Evolutionary conservation across 1,140 invertebrate species (phyloP).

Genomic region (Copidosoma floridanum): DNA sequence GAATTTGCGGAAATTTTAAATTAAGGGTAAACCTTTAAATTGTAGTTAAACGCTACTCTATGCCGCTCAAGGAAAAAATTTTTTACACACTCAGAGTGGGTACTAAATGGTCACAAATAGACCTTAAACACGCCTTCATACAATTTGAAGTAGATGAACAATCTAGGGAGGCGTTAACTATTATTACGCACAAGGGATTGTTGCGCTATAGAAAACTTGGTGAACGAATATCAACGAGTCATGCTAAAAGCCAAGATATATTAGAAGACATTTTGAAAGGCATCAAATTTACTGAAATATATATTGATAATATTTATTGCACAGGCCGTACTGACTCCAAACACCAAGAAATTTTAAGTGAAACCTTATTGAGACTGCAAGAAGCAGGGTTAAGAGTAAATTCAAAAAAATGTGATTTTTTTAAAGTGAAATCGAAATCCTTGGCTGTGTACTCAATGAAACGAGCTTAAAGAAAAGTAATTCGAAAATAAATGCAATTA

Average conservation of each 20-base stretch:
- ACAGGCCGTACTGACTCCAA: slow-evolving; percentile 27
- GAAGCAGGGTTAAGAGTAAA: neutral
- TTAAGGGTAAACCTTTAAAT: slow-evolving; percentile 47
- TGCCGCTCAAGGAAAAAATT: slow-evolving; percentile 42
- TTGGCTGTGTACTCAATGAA: slow-evolving; percentile 37
- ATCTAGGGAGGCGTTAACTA: slow-evolving; percentile 38
- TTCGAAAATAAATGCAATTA: slow-evolving; percentile 36
- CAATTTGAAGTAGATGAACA: slow-evolving; percentile 42
- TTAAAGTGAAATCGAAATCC: slow-evolving; percentile 34
- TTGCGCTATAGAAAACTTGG: slow-evolving; percentile 40
- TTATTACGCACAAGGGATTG: slow-evolving; percentile 47
- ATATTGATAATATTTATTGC: slow-evolving; percentile 40
- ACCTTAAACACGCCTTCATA: slow-evolving; percentile 46
- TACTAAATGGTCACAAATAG: slow-evolving; percentile 42
- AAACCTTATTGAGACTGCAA: slow-evolving; percentile 3
- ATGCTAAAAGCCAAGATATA: neutral
- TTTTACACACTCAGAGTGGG: slow-evolving; percentile 34
- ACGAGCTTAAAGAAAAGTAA: slow-evolving; percentile 32
- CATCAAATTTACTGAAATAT: too few species aligned
- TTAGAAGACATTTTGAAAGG: too few species aligned
- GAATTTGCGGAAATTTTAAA: slow-evolving; percentile 59
- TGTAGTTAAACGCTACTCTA: slow-evolving; percentile 42
- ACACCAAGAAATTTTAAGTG: slow-evolving; percentile 33
- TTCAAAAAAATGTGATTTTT: neutral
- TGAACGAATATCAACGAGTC: slow-evolving; percentile 35